These are phyloP conservation scores for Mamestra configurata DNA, from an alignment of 1,140 invertebrate species.

Conservation along the genomic window DNA sequence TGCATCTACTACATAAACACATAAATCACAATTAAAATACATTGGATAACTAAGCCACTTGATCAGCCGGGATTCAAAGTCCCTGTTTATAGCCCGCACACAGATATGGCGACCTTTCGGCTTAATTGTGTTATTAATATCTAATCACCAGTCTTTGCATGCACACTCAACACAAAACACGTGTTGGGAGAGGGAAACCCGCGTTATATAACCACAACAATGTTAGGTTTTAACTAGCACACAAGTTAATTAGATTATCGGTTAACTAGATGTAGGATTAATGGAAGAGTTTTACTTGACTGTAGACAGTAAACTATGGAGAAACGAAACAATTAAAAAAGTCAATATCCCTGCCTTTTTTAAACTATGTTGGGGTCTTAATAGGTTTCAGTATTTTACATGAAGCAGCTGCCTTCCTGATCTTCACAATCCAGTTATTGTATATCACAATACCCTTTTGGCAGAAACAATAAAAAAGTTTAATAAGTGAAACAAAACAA, in stretches of 20 bases:
- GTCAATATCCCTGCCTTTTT: no score
- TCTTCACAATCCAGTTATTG: no score
- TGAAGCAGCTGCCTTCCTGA: no score
- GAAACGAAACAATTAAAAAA: no score
- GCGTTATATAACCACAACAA: constrained; percentile 5
- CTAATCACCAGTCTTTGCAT: constrained; percentile 1
- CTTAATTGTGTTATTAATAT: constrained; percentile 10
- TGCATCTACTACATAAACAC: not conserved
- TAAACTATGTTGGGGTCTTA: no score
- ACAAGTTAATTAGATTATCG: not conserved
- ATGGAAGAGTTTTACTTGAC: not conserved
- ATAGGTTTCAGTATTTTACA: no score
- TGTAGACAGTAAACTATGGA: not conserved
- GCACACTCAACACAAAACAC: constrained; percentile 1
- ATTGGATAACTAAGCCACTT: constrained; percentile 3
- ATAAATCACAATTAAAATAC: constrained; percentile 14
- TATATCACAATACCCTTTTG: no score
- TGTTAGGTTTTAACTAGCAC: not conserved
- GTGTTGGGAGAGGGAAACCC: constrained; percentile 25
- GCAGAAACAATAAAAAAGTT: no score
- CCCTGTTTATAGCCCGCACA: constrained; percentile 4
- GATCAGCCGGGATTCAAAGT: constrained; percentile 1
- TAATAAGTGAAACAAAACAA: no score
- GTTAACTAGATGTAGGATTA: no score
- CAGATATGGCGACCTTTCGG: constrained; percentile 13